These are phyloP conservation scores for Caenorhabditis japonica DNA, from an alignment of 2,888 invertebrate species.

Conservation along the genomic window DNA sequence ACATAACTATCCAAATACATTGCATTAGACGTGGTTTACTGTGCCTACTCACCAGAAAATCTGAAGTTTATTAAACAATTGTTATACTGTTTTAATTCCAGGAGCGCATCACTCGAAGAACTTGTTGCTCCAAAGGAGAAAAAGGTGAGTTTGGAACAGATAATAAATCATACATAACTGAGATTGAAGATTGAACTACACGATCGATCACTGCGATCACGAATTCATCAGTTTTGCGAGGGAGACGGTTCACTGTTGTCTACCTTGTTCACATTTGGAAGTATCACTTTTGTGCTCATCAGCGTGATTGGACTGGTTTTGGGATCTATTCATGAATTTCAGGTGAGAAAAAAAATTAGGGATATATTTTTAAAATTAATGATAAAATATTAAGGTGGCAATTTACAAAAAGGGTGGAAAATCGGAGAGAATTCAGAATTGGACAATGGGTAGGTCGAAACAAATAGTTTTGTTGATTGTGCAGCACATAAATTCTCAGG, in stretches of 20 bases:
- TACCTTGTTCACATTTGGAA: conserved; percentile 69
- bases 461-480: background rate
- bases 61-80: background rate
- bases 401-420: conserved; percentile 60
- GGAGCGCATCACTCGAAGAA: conserved; percentile 71
- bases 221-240: conserved; percentile 70
- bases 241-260: conserved; percentile 70
- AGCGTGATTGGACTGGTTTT: conserved; percentile 73
- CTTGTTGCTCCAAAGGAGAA: conserved; percentile 64
- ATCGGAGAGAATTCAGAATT: conserved; percentile 50
- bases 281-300: conserved; percentile 73
- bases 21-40: conserved; percentile 44
- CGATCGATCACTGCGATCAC: conserved; percentile 57
- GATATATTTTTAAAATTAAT: background rate
- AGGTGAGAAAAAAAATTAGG: conserved; percentile 47
- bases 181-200: conserved; percentile 54
- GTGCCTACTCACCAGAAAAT: conserved; percentile 19
- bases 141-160: conserved; percentile 38
- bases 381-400: conserved; percentile 54
- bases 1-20: too few species aligned
- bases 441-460: conserved; percentile 41
- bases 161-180: conserved; percentile 2
- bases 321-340: conserved; percentile 73
- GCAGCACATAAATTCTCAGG: background rate
- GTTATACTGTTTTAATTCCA: conserved; percentile 54